Evolutionary conservation across 2,888 invertebrate genomes (phyloP).

Genomic region (Abscondita cerata): DNA sequence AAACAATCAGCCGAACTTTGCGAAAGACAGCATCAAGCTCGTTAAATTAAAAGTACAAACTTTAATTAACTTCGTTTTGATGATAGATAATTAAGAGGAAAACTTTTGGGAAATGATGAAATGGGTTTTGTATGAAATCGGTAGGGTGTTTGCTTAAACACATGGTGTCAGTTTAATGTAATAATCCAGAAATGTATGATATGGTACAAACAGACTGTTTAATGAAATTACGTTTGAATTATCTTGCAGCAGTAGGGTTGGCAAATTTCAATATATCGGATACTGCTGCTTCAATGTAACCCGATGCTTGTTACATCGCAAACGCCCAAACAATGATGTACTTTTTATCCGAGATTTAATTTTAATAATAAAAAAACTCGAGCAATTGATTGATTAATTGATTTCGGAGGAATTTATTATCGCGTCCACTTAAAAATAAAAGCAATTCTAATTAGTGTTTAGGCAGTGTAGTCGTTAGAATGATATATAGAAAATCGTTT

Average conservation of each 20-base stretch:
- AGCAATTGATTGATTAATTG: neutral
- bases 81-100: slow-evolving; percentile 12
- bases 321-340: neutral
- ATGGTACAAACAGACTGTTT: slow-evolving; percentile 19
- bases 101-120: slow-evolving; percentile 6
- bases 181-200: slow-evolving; percentile 31
- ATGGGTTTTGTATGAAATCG: slow-evolving; percentile 18
- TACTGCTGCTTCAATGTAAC: neutral
- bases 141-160: slow-evolving; percentile 15
- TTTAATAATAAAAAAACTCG: neutral
- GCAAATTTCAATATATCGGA: slow-evolving; percentile 18
- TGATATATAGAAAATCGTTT: slow-evolving; percentile 37
- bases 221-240: slow-evolving; percentile 25
- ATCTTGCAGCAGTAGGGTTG: slow-evolving; percentile 15
- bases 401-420: slow-evolving; percentile 6
- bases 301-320: neutral
- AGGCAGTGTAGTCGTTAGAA: slow-evolving; percentile 31
- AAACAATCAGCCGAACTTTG: slow-evolving; percentile 12
- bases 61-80: slow-evolving; percentile 10
- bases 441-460: slow-evolving; percentile 33
- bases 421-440: slow-evolving; percentile 13
- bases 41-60: slow-evolving; percentile 11
- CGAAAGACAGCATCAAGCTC: slow-evolving; percentile 6
- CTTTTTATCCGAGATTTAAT: neutral
- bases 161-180: slow-evolving; percentile 28